Base-by-base conservation (phyloP, 1,140 invertebrate species). In the Acromyrmex charruanus region DNA sequence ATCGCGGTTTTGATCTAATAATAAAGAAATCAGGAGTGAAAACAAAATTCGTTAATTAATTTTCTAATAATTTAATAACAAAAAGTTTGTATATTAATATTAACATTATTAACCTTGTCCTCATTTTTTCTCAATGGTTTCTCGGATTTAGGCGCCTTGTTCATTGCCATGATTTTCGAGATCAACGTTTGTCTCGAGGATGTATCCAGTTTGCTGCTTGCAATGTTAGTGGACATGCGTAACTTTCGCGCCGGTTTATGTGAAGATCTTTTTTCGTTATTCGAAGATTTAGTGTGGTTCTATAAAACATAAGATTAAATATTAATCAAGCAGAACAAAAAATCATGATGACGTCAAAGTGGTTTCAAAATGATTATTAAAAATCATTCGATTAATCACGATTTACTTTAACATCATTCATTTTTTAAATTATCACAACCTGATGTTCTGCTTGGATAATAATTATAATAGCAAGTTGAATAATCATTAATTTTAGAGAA, bases 111-210 rank as follows among this genome's bases (percentile, higher is more conserved):
- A 51, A 93, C 93, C 86, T 93, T 93, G 7, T 94, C 86, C 5
- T 89, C 87, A 44, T 74, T 91, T 75, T 92, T 88, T 39, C 77
- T 91, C 28, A n/a, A 49, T 4, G 84, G 10, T 77, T 91, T 91
- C 9, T 92, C 87, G 16, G 31, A 59, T 77, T 88, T 93, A 18
- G 87, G 51, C 1, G 16, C 16, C 39, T 65, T 0, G 85, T 21
- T 16, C 91, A 85, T 63, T 92, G 89, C 88, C 77, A 93, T 90
- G 5, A 93, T 92, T 51, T 92, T 93, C 0, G 92, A 89, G 18
- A 92, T 84, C 12, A 92, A 74, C 10, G 81, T 71, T 12, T 91
- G 89, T 16, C 31, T 89, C 0, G 89, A 69, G 1, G 69, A 77
- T 1, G 69, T 21, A 12, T 89, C 87, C 16, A 49, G 0, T 61